A percentile compares a stretch with the other conserved stretches of the same genome.
phyloP scores from a whole-genome alignment of 2,113 vertebrate species.

The Formicarius rufipectus region DNA sequence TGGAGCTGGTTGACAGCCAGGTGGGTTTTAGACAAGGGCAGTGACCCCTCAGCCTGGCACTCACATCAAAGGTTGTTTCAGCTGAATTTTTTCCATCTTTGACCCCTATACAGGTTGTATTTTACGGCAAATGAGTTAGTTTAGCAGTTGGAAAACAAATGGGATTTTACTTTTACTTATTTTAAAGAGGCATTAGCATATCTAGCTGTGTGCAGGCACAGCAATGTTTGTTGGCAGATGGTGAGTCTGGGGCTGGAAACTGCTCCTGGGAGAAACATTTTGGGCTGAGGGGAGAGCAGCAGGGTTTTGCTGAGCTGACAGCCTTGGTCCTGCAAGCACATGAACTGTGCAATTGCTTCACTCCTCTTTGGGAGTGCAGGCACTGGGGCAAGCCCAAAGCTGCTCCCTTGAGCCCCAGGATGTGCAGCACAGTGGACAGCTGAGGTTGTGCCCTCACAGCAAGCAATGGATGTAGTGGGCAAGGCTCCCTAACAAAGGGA shows the following conservation, averaged over 20 bases:
- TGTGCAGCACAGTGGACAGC: fast-evolving
- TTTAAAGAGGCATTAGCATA: neutral
- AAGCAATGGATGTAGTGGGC: neutral
- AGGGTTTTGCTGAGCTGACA: neutral
- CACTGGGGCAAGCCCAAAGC: neutral
- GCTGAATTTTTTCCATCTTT: neutral
- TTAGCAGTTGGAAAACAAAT: neutral
- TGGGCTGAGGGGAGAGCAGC: neutral
- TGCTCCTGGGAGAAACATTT: neutral
- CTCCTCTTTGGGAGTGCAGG: neutral
- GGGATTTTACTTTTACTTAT: neutral
- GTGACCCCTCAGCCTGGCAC: neutral
- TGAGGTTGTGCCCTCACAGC: neutral
- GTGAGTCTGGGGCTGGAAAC: neutral
- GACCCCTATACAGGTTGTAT: neutral
- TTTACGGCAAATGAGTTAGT: neutral
- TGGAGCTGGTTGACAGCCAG: neutral
- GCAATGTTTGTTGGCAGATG: neutral
- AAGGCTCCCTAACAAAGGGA: neutral
- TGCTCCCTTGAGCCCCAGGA: fast-evolving
- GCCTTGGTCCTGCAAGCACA: neutral
- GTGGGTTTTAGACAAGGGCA: neutral
- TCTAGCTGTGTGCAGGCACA: neutral
- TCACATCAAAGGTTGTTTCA: neutral
- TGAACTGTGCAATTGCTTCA: neutral